These are phyloP conservation scores for Cybosia mesomella DNA, from an alignment of 2,888 invertebrate species.

Conservation along the genomic window DNA sequence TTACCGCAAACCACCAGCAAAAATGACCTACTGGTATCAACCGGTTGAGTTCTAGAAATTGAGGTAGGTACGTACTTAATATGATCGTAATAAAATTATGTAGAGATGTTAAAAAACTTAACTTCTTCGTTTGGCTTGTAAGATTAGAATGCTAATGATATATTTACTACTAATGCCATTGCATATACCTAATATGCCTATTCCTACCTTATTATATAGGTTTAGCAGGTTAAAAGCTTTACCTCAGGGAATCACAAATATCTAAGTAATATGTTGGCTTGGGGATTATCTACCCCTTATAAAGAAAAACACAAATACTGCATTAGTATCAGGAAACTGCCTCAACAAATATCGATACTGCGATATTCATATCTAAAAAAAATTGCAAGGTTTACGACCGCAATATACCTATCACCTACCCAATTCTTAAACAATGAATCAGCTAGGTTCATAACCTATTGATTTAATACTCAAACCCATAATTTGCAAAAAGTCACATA, in stretches of 20 bases:
- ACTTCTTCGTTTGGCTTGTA: no score
- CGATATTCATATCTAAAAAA: background rate
- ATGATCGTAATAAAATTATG: no score
- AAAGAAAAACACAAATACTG: background rate
- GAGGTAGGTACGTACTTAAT: no score
- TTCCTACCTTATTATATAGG: no score
- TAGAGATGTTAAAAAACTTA: no score
- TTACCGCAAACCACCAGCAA: no score
- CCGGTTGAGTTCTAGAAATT: no score
- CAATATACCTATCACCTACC: background rate
- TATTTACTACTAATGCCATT: no score
- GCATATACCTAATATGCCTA: no score
- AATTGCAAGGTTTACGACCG: constrained; percentile 2
- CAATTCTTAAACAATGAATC: constrained; percentile 26
- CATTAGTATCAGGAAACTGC: background rate
- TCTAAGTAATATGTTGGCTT: background rate
- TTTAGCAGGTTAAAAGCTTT: background rate
- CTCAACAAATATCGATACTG: background rate
- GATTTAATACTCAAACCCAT: constrained; percentile 34
- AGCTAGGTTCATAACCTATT: constrained; percentile 28
- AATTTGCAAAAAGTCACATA: constrained; percentile 42
- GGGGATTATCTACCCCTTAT: background rate
- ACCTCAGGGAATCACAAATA: background rate
- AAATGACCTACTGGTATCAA: no score
- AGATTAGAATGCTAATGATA: no score